These are phyloP conservation scores for Nannospalax galili DNA, from an alignment of 2,113 vertebrate species.

Conservation along the genomic window DNA sequence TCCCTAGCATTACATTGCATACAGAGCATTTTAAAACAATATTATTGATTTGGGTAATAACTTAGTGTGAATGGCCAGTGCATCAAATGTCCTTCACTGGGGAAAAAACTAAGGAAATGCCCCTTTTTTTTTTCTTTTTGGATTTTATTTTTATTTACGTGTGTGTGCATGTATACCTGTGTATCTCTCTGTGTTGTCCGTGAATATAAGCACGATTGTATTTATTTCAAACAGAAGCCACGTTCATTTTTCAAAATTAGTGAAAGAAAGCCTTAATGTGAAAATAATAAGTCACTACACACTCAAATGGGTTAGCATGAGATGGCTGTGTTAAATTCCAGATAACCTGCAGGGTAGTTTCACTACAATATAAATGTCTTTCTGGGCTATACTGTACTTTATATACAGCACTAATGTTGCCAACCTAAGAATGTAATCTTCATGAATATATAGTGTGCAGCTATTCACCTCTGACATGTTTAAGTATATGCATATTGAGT, in stretches of 20 bases:
- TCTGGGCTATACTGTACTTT: not conserved
- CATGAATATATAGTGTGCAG: constrained; percentile 40
- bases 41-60: not conserved
- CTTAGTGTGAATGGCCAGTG: not conserved
- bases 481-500: constrained; percentile 52
- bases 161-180: not conserved
- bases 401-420: not conserved
- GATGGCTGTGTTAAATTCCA: not conserved
- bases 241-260: not conserved
- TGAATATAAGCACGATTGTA: not conserved
- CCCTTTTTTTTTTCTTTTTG: not conserved
- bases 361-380: not conserved
- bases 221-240: not conserved
- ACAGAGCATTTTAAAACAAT: not conserved
- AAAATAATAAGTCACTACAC: not conserved
- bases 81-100: not conserved
- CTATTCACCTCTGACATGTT: constrained; percentile 66
- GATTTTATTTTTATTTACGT: not conserved
- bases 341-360: not conserved
- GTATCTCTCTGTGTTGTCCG: no score
- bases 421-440: not conserved
- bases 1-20: not conserved
- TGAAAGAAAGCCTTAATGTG: not conserved
- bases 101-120: not conserved
- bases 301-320: not conserved